These are phyloP conservation scores for Drosophila kanekoi DNA, from an alignment of 2,888 invertebrate species.

Conservation along the genomic window DNA sequence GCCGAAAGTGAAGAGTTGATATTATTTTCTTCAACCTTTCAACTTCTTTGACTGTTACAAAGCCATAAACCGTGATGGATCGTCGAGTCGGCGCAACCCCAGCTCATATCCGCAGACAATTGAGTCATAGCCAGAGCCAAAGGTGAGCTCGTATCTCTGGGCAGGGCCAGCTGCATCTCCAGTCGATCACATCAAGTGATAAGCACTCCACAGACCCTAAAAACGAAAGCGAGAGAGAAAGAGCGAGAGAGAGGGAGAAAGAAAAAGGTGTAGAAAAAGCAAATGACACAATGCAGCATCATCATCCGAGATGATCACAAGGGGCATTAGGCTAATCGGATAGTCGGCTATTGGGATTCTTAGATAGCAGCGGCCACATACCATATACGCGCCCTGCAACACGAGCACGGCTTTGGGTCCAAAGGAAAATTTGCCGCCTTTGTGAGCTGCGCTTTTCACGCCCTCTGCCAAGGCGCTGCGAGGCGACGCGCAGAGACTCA, in stretches of 20 bases:
- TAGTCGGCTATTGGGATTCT: conserved; percentile 47
- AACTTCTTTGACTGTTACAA: conserved; percentile 9
- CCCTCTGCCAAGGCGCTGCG: conserved; percentile 43
- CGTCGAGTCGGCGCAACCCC: conserved; percentile 12
- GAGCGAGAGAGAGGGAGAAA: conserved; percentile 11
- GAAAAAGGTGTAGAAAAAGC: conserved; percentile 68
- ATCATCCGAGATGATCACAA: conserved; percentile 43
- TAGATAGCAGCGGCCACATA: conserved; percentile 20
- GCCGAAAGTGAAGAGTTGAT: conserved; percentile 18
- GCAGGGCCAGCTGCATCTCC: conserved; percentile 56
- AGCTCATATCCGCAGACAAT: conserved; percentile 20
- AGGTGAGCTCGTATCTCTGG: not conserved
- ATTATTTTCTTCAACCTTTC: conserved; percentile 11
- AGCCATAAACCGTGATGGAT: conserved; percentile 34
- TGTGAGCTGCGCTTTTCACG: conserved; percentile 74
- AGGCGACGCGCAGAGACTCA: conserved; percentile 9
- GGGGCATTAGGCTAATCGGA: conserved; percentile 80
- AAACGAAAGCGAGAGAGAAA: conserved; percentile 9
- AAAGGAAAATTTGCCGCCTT: conserved; percentile 63
- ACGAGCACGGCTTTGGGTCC: conserved; percentile 31
- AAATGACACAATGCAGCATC: conserved; percentile 80
- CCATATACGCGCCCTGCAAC: conserved; percentile 18
- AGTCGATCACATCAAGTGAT: conserved; percentile 57
- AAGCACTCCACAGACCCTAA: conserved; percentile 25
- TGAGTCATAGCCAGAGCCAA: conserved; percentile 39